phyloP scores from a whole-genome alignment of 2,113 vertebrate genomes.

The Otus sunia region DNA sequence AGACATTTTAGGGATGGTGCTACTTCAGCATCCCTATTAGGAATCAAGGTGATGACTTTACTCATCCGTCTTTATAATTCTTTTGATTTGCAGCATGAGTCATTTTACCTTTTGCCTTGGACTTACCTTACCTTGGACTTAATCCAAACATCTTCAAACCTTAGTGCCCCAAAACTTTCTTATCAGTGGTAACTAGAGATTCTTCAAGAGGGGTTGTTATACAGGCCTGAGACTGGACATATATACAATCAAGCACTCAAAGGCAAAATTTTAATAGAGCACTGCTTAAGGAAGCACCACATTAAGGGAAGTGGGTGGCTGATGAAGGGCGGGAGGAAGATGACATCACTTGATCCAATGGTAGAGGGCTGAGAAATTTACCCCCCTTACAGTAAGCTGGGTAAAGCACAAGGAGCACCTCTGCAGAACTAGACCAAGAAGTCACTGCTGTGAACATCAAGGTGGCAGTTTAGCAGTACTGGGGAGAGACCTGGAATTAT shows the following conservation, averaged over 20 bases:
- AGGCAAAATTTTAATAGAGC: neutral
- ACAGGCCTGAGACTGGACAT: neutral
- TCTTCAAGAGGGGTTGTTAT: neutral
- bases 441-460: neutral
- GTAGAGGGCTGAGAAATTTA: neutral
- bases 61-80: neutral
- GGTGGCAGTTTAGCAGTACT: neutral
- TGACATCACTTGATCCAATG: neutral
- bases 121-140: neutral
- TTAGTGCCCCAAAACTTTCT: neutral
- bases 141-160: neutral
- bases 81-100: neutral
- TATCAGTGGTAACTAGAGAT: neutral
- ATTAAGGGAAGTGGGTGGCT: neutral
- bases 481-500: neutral
- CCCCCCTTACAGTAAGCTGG: neutral
- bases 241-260: rapidly evolving
- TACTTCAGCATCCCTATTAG: neutral
- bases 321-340: neutral
- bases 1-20: neutral
- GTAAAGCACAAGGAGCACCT: neutral
- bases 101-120: neutral
- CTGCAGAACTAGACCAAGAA: neutral
- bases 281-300: neutral
- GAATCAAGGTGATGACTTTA: neutral